Evolutionary conservation across 2,888 invertebrate species (phyloP).

Genomic region (Tachina lurida): DNA sequence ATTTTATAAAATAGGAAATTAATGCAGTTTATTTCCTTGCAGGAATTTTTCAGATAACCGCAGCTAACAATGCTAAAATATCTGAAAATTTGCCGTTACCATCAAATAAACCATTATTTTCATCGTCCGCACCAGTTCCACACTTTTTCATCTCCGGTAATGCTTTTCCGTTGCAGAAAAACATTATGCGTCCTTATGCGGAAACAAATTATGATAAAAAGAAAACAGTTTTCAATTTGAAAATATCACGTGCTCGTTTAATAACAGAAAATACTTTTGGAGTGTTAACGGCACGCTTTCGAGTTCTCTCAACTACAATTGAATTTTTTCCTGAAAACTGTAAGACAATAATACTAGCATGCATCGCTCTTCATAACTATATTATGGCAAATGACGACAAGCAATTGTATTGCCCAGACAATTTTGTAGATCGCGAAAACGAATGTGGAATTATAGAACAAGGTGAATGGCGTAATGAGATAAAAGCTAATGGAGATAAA

Average conservation of each 20-base stretch:
- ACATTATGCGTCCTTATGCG: slow-evolving; percentile 66
- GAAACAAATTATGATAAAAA: slow-evolving; percentile 17
- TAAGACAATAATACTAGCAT: slow-evolving; percentile 63
- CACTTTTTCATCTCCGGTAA: slow-evolving; percentile 63
- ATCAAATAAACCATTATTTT: slow-evolving; percentile 34
- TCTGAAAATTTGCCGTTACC: slow-evolving; percentile 47
- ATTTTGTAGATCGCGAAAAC: slow-evolving; percentile 41
- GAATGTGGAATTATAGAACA: slow-evolving; percentile 2
- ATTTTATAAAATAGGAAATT: not conserved
- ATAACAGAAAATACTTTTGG: slow-evolving; percentile 69
- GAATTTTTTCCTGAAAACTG: slow-evolving; percentile 65
- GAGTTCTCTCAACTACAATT: slow-evolving; percentile 62
- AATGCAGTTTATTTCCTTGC: slow-evolving; percentile 20
- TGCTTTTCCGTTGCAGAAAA: slow-evolving; percentile 53
- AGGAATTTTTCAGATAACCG: slow-evolving; percentile 7
- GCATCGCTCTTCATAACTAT: slow-evolving; percentile 67
- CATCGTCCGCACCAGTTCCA: slow-evolving; percentile 32
- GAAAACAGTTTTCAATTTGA: slow-evolving; percentile 59
- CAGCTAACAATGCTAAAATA: slow-evolving; percentile 2
- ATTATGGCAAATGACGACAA: slow-evolving; percentile 52
- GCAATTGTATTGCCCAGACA: slow-evolving; percentile 40
- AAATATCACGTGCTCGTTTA: slow-evolving; percentile 49
- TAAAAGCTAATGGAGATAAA: slow-evolving; percentile 32
- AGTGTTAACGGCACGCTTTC: slow-evolving; percentile 65
- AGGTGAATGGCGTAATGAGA: slow-evolving; percentile 45